Percentiles rank a stretch among this genome's conserved stretches.
Conservation (phyloP, 1,140 invertebrate species). For the Colletes gigas region DNA sequence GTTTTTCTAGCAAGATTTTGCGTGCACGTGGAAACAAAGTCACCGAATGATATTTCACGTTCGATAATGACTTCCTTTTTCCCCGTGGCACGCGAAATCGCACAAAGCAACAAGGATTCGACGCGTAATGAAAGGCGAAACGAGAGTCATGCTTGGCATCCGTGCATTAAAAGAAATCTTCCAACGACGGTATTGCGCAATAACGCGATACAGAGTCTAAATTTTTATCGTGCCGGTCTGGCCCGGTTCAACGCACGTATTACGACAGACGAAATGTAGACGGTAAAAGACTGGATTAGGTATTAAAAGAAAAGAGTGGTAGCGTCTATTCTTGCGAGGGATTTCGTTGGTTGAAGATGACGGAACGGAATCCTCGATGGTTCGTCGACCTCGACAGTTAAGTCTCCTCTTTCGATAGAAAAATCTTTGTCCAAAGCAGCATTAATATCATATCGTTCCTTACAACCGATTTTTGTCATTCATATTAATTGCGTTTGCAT, state of each 20-base stretch:
- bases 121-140: neutral
- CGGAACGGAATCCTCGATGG: conserved; percentile 37
- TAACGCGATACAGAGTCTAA: neutral
- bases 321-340: neutral
- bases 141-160: neutral
- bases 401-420: neutral
- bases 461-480: no score
- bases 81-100: neutral
- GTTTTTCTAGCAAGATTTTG: no score
- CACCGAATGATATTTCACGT: neutral
- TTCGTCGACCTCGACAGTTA: conserved; percentile 3
- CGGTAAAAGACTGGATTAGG: neutral
- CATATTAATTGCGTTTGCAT: no score
- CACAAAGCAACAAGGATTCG: neutral
- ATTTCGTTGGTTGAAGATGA: conserved; percentile 24
- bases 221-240: neutral
- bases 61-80: neutral
- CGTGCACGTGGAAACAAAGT: neutral
- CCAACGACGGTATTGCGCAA: no score
- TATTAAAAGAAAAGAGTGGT: neutral
- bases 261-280: neutral
- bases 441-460: no score
- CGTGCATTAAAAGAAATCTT: neutral
- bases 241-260: neutral
- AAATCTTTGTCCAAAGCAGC: neutral